Evolutionary conservation across 1,140 invertebrate genomes (phyloP).

Genomic region (Drosophila fuyamai): DNA sequence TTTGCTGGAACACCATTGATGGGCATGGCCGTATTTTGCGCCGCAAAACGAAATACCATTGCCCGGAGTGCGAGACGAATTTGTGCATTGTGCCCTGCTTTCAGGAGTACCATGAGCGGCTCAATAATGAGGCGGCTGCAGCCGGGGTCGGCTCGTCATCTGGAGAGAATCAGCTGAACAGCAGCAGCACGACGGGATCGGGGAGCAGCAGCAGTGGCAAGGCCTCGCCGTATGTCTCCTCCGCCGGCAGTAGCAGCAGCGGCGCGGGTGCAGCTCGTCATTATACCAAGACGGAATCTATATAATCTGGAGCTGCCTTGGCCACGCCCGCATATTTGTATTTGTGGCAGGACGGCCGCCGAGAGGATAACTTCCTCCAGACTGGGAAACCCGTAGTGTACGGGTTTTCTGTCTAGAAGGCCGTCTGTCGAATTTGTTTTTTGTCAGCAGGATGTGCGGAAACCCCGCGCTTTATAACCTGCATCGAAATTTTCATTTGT

Average conservation of each 20-base stretch:
- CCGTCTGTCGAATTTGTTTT: constrained; percentile 76
- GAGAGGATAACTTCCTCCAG: constrained; percentile 1
- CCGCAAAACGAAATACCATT: constrained; percentile 94
- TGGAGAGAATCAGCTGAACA: constrained; percentile 50
- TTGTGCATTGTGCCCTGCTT: constrained; percentile 94
- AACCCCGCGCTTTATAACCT: constrained; percentile 34
- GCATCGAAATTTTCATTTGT: constrained; percentile 76
- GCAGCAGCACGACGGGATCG: constrained; percentile 42
- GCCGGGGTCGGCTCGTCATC: constrained; percentile 20
- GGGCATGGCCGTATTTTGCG: constrained; percentile 91
- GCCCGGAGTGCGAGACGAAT: constrained; percentile 94
- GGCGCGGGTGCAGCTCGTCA: constrained; percentile 44
- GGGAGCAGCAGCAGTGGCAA: constrained; percentile 49
- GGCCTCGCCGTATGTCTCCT: constrained; percentile 44
- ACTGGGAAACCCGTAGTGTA: neutral
- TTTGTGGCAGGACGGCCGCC: constrained; percentile 59
- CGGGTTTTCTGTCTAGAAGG: neutral
- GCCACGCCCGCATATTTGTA: constrained; percentile 62
- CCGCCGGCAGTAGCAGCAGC: constrained; percentile 27
- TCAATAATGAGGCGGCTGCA: constrained; percentile 74
- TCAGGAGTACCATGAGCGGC: constrained; percentile 90
- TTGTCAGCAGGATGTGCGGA: constrained; percentile 51
- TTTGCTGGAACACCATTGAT: constrained; percentile 95
- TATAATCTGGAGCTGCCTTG: constrained; percentile 55
- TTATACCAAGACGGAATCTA: constrained; percentile 80